Conservation (phyloP, 2,113 vertebrate species). For the Hylia prasina region DNA sequence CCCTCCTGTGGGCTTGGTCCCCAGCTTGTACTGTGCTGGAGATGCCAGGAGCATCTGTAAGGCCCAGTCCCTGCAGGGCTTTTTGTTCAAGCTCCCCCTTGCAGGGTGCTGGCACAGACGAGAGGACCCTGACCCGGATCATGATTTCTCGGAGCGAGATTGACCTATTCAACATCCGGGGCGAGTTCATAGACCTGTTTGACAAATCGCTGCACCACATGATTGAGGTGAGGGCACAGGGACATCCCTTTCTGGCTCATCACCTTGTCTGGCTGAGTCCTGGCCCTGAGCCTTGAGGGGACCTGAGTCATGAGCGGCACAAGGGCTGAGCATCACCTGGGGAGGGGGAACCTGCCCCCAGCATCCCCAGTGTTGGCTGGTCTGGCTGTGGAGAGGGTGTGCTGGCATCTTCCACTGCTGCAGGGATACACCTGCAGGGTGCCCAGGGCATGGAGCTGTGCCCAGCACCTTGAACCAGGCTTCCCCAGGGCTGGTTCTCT, state of each 20-base stretch:
- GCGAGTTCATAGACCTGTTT: conserved; percentile 88
- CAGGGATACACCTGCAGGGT: background rate
- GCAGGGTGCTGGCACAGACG: conserved; percentile 92
- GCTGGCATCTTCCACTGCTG: background rate
- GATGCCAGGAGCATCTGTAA: background rate
- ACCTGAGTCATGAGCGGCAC: background rate
- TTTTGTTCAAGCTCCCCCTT: background rate
- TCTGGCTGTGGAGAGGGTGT: background rate
- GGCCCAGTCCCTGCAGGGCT: background rate
- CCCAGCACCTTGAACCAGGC: background rate
- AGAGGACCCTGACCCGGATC: conserved; percentile 90
- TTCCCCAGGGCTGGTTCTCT: background rate
- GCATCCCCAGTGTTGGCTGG: background rate
- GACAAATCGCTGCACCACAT: conserved; percentile 88
- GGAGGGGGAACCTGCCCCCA: background rate
- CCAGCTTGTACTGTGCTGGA: background rate
- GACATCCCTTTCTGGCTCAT: background rate
- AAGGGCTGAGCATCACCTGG: background rate
- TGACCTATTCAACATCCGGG: conserved; percentile 90
- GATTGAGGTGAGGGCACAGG: conserved; percentile 81
- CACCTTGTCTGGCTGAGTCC: background rate
- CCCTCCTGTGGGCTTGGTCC: background rate
- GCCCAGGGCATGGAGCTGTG: background rate
- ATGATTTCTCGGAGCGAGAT: conserved; percentile 91
- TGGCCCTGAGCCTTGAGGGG: background rate